Evolutionary conservation across 1,140 invertebrate genomes (phyloP), one percentile per base, ranked within the genome.

Genomic region (Cyclargus thomasi): DNA sequence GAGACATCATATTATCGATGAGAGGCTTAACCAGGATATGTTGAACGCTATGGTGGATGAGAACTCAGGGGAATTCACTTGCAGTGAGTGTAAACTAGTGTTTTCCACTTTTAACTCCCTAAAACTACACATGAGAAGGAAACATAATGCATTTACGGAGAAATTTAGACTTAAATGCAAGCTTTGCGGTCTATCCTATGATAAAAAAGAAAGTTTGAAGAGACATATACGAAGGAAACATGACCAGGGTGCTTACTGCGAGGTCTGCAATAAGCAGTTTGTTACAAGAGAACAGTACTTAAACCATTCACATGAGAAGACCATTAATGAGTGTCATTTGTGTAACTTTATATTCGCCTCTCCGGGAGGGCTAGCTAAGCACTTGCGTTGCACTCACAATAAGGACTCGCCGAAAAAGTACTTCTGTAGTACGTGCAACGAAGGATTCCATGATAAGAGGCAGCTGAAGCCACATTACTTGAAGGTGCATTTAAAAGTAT

Each of bases 331-430:
- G 73, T 88, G 87, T 67, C 65, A 78, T 7, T 65, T 90, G 64
- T 90, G 87, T 55, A 84, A 84, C 2, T 64, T 88, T 20, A 86
- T 90, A n/a, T 90, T 90, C 53, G 82, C 87, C 1, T 82, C 86
- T 0, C 75, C 81, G 67, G 84, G 81, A 17, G 85, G 86, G 36
- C 65, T 88, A 18, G 80, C 79, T 0, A 90, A 90, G 70, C 87
- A 90, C 70, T 75, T 86, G 62, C 69, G 87, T 39, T 84, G 81
- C 70, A 82, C 81, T 18, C 87, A 90, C 71, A 85, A 87, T 78
- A 75, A 86, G n/a, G 78, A 85, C 20, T 65, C 75, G 1, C 83
- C 85, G 0, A 90, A 88, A 69, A 83, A 78, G 2, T 77, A 85
- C 1, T 84, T 85, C 53, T 90, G 87, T 65, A 74, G 76, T 65